A percentile compares a stretch with the other conserved stretches of the same genome.
Evolutionary conservation across 2,113 vertebrate genomes (phyloP).

Genomic region (Lichenostomus cassidix): DNA sequence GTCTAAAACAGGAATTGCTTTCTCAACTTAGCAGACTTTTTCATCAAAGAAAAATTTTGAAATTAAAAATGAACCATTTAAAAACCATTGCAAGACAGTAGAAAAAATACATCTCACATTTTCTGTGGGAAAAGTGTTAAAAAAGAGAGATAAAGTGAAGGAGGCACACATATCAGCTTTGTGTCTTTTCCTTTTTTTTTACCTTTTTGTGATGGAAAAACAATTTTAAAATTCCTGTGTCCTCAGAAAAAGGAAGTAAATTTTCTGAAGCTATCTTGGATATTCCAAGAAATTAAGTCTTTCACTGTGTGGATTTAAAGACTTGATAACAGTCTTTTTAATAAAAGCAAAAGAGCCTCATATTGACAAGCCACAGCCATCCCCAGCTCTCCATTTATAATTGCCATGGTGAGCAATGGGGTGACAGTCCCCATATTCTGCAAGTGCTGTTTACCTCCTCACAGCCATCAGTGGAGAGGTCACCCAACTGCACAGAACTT

Average conservation of each 20-base stretch:
- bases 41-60: not conserved
- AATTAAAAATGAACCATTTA: not conserved
- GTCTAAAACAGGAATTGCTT: not conserved
- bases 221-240: not conserved
- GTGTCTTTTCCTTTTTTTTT: not conserved
- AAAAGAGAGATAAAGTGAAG: not conserved
- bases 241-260: not conserved
- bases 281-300: not conserved
- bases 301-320: not conserved
- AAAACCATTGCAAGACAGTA: not conserved
- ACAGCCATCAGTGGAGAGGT: not conserved
- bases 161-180: rapidly evolving
- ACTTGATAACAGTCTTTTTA: not conserved
- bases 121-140: not conserved
- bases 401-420: not conserved
- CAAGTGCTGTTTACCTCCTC: not conserved
- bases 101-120: not conserved
- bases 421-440: not conserved
- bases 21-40: not conserved
- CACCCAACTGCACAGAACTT: not conserved
- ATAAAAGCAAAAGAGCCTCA: not conserved
- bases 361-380: not conserved
- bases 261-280: not conserved
- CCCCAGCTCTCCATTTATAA: not conserved
- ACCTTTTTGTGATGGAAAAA: not conserved